These are phyloP conservation scores for Notothenia rossii DNA, from an alignment of 2,113 vertebrate genomes.

Conservation along the genomic window DNA sequence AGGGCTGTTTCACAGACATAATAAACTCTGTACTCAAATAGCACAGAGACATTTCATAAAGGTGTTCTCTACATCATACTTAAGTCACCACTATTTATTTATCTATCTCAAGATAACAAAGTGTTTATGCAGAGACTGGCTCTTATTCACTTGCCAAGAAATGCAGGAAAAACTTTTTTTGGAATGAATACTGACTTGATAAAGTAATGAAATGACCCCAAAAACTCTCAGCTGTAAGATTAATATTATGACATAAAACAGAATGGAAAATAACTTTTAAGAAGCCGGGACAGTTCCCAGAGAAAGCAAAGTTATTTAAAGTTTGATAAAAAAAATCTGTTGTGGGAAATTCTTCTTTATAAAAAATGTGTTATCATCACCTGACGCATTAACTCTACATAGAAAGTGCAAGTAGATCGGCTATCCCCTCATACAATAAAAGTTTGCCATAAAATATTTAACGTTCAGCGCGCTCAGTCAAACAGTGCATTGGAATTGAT, in stretches of 20 bases:
- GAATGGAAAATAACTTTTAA: slow-evolving; percentile 33
- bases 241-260: slow-evolving; percentile 6
- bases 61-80: background rate
- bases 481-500: background rate
- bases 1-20: slow-evolving; percentile 49
- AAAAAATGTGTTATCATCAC: background rate
- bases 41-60: background rate
- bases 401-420: background rate
- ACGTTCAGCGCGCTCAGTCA: background rate
- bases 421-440: background rate
- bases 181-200: slow-evolving; percentile 14
- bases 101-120: slow-evolving; percentile 4
- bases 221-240: slow-evolving; percentile 23
- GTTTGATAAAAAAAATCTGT: slow-evolving; percentile 1
- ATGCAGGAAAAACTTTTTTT: background rate
- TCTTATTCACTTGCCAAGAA: background rate
- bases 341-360: background rate
- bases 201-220: slow-evolving; percentile 8
- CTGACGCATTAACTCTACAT: background rate
- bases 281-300: background rate
- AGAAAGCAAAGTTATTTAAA: background rate
- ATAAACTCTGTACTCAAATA: slow-evolving; percentile 22
- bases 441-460: too few relatives aligned
- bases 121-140: background rate
- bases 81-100: background rate